Percentiles rank a stretch among this genome's conserved stretches.
Conservation (phyloP, 2,113 vertebrate genomes). For the Gnathonemus longibarbis region DNA sequence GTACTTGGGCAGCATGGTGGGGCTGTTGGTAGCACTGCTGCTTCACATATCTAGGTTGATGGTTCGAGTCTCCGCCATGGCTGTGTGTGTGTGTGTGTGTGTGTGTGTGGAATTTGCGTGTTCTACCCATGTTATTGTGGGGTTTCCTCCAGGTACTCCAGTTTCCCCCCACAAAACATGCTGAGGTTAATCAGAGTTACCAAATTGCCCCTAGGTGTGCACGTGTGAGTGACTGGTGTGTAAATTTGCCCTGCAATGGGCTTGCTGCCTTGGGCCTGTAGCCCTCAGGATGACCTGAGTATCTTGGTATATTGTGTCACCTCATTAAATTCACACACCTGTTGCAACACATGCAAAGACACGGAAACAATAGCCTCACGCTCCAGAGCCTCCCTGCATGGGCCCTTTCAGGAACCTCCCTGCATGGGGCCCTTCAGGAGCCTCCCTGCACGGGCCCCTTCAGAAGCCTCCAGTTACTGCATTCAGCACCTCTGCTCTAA, state of each 20-base stretch:
- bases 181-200: too few relatives aligned
- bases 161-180: too few relatives aligned
- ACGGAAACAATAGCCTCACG: slow-evolving; percentile 3
- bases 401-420: not conserved
- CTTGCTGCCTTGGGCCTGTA: too few relatives aligned
- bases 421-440: not conserved
- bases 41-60: not conserved
- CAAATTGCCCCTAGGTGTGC: too few relatives aligned
- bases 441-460: slow-evolving; percentile 5
- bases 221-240: too few relatives aligned
- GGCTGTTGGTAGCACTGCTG: not conserved
- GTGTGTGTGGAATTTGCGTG: not conserved
- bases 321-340: not conserved
- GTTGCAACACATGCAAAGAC: not conserved
- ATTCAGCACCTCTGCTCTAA: not conserved
- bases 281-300: too few relatives aligned
- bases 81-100: not conserved
- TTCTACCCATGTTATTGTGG: too few relatives aligned
- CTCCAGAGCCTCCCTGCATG: not conserved
- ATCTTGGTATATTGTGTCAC: not conserved
- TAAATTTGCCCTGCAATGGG: too few relatives aligned
- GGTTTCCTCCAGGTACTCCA: too few relatives aligned
- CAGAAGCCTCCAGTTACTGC: not conserved
- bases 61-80: not conserved
- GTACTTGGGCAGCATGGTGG: not conserved